Conservation (phyloP, 2,113 vertebrate genomes). For the Mirza zaza region DNA sequence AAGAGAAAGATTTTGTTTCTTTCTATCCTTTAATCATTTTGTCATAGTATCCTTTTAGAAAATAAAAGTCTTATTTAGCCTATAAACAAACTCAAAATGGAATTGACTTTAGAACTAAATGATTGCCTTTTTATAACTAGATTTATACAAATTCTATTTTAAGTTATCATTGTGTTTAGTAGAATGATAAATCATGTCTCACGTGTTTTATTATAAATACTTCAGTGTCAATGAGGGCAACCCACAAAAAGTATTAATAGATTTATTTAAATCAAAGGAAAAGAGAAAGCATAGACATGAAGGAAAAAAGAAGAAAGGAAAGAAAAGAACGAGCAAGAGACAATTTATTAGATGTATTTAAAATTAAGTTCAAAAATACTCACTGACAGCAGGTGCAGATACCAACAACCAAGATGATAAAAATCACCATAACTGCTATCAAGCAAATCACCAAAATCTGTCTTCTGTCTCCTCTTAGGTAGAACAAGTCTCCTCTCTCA, state of each 20-base stretch:
- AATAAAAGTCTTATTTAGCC: background rate
- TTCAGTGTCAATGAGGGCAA: background rate
- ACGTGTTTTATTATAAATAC: background rate
- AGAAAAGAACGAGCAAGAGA: background rate
- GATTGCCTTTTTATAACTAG: background rate
- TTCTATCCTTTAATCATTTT: background rate
- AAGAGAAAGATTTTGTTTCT: background rate
- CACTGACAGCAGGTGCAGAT: constrained; percentile 89
- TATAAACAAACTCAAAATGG: constrained; percentile 12
- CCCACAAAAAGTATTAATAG: background rate
- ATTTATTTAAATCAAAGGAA: background rate
- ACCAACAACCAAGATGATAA: constrained; percentile 86
- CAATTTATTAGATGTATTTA: background rate
- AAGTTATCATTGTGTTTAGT: background rate
- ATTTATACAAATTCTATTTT: constrained; percentile 3
- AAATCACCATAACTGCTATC: constrained; percentile 83
- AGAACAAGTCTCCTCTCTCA: constrained; percentile 85
- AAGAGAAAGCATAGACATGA: background rate
- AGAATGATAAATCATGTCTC: background rate
- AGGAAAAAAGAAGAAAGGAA: background rate
- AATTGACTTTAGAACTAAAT: background rate
- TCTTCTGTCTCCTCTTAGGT: constrained; percentile 76
- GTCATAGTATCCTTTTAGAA: background rate
- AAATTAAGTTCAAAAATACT: constrained; percentile 73
- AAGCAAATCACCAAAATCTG: constrained; percentile 86